phyloP scores from a whole-genome alignment of 2,888 invertebrate genomes.

The Falcaria lacertinaria region DNA sequence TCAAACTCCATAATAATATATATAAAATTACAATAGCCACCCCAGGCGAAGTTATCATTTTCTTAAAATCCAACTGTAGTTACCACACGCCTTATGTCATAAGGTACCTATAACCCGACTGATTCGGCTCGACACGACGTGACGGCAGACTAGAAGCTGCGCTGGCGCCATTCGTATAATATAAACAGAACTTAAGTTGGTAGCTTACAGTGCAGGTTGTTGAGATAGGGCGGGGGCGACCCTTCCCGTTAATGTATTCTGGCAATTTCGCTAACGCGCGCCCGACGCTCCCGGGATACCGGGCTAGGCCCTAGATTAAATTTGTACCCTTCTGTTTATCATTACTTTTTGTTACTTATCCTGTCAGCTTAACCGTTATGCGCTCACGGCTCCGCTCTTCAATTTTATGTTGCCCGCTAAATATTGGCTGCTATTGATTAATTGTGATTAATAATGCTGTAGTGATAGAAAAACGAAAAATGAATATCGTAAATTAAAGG shows the following conservation, averaged over 20 bases:
- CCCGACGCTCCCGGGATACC: conserved; percentile 24
- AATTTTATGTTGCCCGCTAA: not conserved
- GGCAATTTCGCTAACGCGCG: conserved; percentile 57
- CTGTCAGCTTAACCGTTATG: conserved; percentile 25
- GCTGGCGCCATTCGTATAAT: no score
- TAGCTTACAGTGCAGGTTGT: conserved; percentile 57
- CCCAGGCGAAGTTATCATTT: no score
- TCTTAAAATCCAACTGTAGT: no score
- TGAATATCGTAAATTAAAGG: not conserved
- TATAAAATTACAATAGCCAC: no score
- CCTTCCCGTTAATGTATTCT: conserved; percentile 66
- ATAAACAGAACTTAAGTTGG: no score
- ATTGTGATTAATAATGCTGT: not conserved
- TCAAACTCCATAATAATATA: no score
- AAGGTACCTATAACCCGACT: no score
- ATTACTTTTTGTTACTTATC: conserved; percentile 48
- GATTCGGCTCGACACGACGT: no score
- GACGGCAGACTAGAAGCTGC: no score
- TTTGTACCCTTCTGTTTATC: conserved; percentile 58
- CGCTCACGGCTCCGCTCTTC: conserved; percentile 18
- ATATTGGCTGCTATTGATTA: not conserved
- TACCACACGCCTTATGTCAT: no score
- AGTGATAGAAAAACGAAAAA: not conserved
- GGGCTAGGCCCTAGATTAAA: conserved; percentile 60
- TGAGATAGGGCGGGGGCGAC: conserved; percentile 59